phyloP scores from a whole-genome alignment of 2,797 vertebrate genomes.

The Onychomys leucogaster region DNA sequence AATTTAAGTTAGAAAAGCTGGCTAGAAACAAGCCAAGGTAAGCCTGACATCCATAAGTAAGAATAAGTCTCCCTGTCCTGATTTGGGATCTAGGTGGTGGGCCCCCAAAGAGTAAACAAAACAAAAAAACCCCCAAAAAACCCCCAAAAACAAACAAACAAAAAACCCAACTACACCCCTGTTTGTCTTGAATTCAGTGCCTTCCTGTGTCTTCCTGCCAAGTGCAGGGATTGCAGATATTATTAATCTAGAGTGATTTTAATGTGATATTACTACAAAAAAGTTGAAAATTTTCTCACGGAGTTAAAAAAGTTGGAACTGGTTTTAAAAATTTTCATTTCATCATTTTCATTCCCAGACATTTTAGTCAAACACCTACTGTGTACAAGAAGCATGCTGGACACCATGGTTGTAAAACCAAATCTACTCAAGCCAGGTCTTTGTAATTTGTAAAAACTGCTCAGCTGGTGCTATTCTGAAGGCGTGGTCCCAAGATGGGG shows the following conservation, averaged over 20 bases:
- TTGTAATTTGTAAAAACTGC: neutral
- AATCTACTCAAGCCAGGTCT: neutral
- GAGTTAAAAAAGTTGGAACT: neutral
- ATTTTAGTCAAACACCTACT: neutral
- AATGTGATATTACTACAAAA: neutral
- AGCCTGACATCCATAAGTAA: no score
- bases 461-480: neutral
- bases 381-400: neutral
- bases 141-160: no score
- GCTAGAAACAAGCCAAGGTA: no score
- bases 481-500: no score
- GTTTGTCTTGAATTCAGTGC: neutral
- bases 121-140: no score
- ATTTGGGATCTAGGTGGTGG: no score
- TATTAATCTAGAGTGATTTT: neutral
- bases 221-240: neutral
- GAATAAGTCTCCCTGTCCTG: no score
- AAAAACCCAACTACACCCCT: no score
- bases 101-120: no score
- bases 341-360: neutral
- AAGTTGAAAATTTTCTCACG: neutral
- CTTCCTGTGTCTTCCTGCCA: neutral
- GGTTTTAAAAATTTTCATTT: neutral
- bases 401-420: neutral
- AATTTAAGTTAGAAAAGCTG: no score